phyloP scores from a whole-genome alignment of 2,113 vertebrate species.

The Larimichthys crocea region DNA sequence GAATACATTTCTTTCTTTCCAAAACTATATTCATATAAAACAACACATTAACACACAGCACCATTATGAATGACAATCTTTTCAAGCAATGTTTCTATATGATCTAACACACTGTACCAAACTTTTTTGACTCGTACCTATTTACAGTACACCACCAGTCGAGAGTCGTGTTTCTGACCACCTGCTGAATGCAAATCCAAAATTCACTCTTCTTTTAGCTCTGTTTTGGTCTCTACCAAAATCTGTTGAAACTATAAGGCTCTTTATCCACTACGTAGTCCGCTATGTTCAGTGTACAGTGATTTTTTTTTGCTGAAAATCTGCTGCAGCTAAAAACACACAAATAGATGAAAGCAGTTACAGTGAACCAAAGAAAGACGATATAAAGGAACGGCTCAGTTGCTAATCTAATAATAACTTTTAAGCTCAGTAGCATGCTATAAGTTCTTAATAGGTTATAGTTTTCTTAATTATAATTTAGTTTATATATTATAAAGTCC shows the following conservation, averaged over 20 bases:
- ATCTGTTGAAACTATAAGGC: background rate
- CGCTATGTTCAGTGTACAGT: background rate
- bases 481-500: background rate
- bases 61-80: background rate
- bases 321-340: no score
- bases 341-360: no score
- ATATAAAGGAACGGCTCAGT: no score
- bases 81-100: background rate
- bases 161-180: background rate
- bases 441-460: background rate
- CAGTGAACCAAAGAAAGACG: no score
- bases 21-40: background rate
- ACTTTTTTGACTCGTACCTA: no score
- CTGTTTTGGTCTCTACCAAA: background rate
- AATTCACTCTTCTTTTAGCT: background rate
- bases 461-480: background rate
- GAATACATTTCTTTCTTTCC: background rate
- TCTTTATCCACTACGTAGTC: background rate
- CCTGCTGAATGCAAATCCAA: background rate
- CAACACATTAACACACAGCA: background rate
- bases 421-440: no score
- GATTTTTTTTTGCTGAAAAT: no score
- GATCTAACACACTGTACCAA: background rate
- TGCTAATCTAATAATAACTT: no score
- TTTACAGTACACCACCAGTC: background rate